Evolutionary conservation across 1,140 invertebrate genomes (phyloP), one percentile per base, ranked within the genome.

Genomic region (Micrasema minimum): DNA sequence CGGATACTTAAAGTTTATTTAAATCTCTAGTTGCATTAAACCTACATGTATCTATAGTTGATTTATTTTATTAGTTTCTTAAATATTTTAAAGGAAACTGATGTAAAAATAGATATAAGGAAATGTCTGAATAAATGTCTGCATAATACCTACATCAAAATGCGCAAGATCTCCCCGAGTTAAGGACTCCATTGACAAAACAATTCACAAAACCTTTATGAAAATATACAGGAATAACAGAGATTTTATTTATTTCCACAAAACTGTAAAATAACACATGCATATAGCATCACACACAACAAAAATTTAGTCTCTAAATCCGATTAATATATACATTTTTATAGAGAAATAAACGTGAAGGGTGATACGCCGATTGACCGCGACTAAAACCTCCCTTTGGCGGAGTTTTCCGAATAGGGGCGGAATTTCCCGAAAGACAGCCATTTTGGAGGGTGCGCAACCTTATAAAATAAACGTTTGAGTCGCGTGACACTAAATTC

Each of bases 371-470:
- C 67, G 68, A 74, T 70, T 67, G 72, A 74, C 66, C 71, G 72
- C 66, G 72, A 69, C 66, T 57, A 55, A n/a, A 73, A 66, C 71
- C 71, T 59, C 43, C 72, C 72, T 62, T 35, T n/a, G 38, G 9
- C 61, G 57, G 51, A 68, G 59, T 64, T 74, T 61, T 22, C 35
- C 72, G 71, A 55, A 65, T 11, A 10, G 18, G 50, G 37, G 46
- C 72, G 72, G 22, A 62, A 3, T 18, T 35, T 14, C n/a, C 64
- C 67, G 68, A 70, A 43, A 12, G 43, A 46, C 37, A 37, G 51
- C 31, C 50, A 55, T 68, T 45, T 55, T 68, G 51, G 37, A 22
- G 59, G 22, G 59, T 41, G 41, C 59, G 51, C 51, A 55, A 11
- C 51, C 51, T 31, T 41, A 22, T 22, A 31, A 31, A 31, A 22